Evolutionary conservation across 2,888 invertebrate species (phyloP).

Genomic region (Acleris emargana): DNA sequence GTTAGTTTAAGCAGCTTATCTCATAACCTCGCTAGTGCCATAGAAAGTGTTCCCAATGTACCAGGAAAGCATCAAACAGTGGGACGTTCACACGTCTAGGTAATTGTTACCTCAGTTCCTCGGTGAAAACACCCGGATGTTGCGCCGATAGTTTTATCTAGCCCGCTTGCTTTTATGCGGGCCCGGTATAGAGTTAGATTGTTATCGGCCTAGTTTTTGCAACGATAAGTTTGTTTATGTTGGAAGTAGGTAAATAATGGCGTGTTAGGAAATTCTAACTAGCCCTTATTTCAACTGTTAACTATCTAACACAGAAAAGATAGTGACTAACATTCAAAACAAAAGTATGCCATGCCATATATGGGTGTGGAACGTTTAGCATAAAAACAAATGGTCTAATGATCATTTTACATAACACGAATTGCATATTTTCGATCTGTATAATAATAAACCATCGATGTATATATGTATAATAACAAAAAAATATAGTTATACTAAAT

Average conservation of each 20-base stretch:
- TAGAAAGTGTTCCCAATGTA: slow-evolving; percentile 62
- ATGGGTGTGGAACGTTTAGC: not conserved
- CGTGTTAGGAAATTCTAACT: not conserved
- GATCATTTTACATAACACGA: no score
- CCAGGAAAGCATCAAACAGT: slow-evolving; percentile 63
- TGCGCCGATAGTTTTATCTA: slow-evolving; percentile 67
- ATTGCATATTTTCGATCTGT: no score
- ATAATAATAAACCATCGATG: no score
- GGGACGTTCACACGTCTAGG: slow-evolving; percentile 67
- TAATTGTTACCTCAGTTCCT: slow-evolving; percentile 64
- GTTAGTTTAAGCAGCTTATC: slow-evolving; percentile 4
- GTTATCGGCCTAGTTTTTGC: slow-evolving; percentile 47
- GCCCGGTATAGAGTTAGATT: slow-evolving; percentile 47
- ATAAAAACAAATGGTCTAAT: no score
- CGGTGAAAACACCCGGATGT: slow-evolving; percentile 77
- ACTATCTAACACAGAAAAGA: no score
- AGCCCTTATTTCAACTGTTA: not conserved
- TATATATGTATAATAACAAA: no score
- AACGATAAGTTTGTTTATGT: slow-evolving; percentile 35
- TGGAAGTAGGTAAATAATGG: slow-evolving; percentile 17
- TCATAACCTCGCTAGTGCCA: slow-evolving; percentile 35
- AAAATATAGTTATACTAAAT: no score
- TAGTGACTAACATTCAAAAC: not conserved
- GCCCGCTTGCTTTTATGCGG: slow-evolving; percentile 54
- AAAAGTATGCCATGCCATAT: not conserved